Conservation (phyloP, 2,113 vertebrate species). For the Psephotus haematonotus region DNA sequence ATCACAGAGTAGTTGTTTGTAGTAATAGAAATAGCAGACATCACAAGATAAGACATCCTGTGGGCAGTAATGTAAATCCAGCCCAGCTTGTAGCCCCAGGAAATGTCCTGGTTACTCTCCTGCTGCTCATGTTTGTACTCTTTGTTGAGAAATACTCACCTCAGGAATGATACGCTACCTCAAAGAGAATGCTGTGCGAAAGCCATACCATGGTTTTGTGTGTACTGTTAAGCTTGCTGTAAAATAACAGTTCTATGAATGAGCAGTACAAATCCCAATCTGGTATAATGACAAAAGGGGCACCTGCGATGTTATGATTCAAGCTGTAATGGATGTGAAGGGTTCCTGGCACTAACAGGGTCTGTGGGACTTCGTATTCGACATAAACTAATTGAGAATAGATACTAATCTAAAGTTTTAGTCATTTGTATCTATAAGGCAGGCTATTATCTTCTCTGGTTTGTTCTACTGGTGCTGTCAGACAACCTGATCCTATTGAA, state of each 20-base stretch:
- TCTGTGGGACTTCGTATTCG: background rate
- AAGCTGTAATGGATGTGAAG: background rate
- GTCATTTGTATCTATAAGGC: background rate
- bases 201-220: background rate
- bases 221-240: background rate
- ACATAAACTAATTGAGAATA: background rate
- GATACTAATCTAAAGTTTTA: background rate
- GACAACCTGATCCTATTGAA: background rate
- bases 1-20: background rate
- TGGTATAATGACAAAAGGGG: background rate
- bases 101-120: background rate
- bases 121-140: background rate
- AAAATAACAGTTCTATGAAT: background rate
- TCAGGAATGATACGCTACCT: background rate
- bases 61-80: background rate
- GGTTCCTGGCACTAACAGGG: background rate
- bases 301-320: background rate
- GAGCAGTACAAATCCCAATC: background rate
- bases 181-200: background rate
- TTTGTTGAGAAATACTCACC: background rate
- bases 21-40: background rate
- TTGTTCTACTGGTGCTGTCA: background rate
- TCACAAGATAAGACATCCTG: background rate
- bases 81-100: background rate
- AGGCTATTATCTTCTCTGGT: background rate